Conservation (phyloP, 2,113 vertebrate species). For the Rattus rattus region DNA sequence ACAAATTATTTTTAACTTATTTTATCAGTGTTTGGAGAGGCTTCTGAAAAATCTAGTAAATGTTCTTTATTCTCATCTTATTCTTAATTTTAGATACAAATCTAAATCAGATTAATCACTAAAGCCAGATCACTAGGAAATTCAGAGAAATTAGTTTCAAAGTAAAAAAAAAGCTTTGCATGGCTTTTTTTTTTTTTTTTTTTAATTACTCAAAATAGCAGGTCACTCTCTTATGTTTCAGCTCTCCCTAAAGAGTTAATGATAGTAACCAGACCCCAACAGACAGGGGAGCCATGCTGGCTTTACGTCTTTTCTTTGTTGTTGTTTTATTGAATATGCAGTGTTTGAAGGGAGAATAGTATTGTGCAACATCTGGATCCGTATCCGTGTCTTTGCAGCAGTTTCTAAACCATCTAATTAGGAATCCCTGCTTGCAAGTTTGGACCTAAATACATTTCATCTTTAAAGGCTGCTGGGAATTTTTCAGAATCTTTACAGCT, state of each 20-base stretch:
- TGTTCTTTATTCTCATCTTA: conserved; percentile 49
- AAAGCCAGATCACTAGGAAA: conserved; percentile 26
- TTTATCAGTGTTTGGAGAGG: background rate
- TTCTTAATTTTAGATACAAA: conserved; percentile 38
- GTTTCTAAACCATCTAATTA: conserved; percentile 59
- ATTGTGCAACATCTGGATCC: background rate
- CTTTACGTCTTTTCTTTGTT: background rate
- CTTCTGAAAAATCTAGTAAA: conserved; percentile 52
- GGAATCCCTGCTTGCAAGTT: conserved; percentile 51
- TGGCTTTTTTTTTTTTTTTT: conserved; percentile 1
- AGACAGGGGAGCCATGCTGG: background rate
- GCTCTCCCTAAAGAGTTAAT: conserved; percentile 6
- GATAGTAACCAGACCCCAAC: conserved; percentile 33
- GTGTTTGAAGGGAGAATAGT: conserved; percentile 7
- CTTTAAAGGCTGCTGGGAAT: conserved; percentile 56
- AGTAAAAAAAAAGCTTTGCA: conserved; percentile 36
- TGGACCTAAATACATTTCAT: conserved; percentile 41
- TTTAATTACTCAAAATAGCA: background rate
- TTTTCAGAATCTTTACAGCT: conserved; percentile 69
- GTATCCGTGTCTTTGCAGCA: conserved; percentile 44
- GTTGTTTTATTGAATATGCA: background rate
- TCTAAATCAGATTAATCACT: conserved; percentile 14
- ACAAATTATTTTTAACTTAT: conserved; percentile 42
- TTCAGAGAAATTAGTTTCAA: conserved; percentile 50
- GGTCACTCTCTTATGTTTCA: conserved; percentile 55